Percentiles rank a stretch among this genome's conserved stretches.
Conservation (phyloP, 2,888 invertebrate species). For the Latrodectus hesperus region DNA sequence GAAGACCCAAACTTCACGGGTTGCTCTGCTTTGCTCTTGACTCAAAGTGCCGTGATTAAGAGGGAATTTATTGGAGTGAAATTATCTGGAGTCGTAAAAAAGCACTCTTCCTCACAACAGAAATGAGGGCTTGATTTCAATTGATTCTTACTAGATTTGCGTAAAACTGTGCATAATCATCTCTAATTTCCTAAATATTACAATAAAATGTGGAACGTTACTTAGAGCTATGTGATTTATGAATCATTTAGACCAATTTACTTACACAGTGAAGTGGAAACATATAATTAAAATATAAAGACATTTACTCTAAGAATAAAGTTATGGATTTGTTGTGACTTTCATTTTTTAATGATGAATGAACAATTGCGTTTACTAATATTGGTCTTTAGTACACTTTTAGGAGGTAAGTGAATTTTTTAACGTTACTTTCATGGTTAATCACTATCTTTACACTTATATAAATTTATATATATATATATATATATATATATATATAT, state of each 20-base stretch:
- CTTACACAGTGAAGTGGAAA: not conserved
- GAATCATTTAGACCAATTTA: conserved; percentile 4
- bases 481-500: too few relatives aligned
- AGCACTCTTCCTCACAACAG: too few relatives aligned
- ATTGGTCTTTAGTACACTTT: conserved; percentile 21
- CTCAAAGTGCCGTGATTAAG: not conserved
- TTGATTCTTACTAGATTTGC: too few relatives aligned
- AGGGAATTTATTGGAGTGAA: not conserved
- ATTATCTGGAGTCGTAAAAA: too few relatives aligned
- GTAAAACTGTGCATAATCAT: too few relatives aligned
- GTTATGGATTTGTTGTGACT: conserved; percentile 25
- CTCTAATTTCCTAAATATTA: too few relatives aligned
- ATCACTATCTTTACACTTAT: too few relatives aligned
- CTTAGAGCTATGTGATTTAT: not conserved
- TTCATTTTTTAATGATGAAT: conserved; percentile 15
- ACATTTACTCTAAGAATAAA: conserved; percentile 7
- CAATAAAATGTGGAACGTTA: conserved; percentile 1
- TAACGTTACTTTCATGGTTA: not conserved
- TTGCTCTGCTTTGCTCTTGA: not conserved
- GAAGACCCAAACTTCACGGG: conserved; percentile 8
- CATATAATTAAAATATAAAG: not conserved
- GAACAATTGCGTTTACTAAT: conserved; percentile 6
- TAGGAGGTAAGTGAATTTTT: conserved; percentile 22
- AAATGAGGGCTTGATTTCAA: too few relatives aligned
- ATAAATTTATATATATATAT: too few relatives aligned